Percentiles rank a stretch among this genome's conserved stretches.
These are phyloP conservation scores for Heliconius erato DNA, from an alignment of 2,888 invertebrate genomes.

Conservation along the genomic window DNA sequence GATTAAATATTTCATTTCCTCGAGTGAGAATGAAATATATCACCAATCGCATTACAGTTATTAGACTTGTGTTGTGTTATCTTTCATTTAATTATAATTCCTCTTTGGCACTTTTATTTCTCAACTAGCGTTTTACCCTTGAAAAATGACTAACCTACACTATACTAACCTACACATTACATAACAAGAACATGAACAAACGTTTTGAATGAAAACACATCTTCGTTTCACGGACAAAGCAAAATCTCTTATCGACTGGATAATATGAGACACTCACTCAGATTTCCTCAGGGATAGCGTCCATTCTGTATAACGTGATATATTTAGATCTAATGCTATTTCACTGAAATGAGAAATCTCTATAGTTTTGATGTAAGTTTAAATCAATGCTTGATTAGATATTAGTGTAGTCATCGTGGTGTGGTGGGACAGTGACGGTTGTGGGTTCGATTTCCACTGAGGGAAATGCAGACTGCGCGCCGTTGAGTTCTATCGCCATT, in stretches of 20 bases:
- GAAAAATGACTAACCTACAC: no score
- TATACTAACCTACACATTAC: no score
- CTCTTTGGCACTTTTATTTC: no score
- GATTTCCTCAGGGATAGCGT: conserved; percentile 35
- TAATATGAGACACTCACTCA: conserved; percentile 32
- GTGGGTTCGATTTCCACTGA: not conserved
- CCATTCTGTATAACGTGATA: conserved; percentile 24
- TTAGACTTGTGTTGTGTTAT: no score
- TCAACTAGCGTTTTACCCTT: no score
- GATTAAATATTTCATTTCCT: no score
- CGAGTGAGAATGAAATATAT: no score
- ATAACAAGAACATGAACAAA: not conserved
- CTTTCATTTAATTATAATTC: no score
- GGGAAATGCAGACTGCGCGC: not conserved
- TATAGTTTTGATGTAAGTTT: not conserved
- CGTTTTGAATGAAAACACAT: conserved; percentile 8
- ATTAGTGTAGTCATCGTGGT: not conserved
- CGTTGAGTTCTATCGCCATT: not conserved
- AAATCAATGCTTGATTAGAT: not conserved
- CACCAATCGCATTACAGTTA: no score
- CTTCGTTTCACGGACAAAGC: not conserved
- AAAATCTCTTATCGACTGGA: conserved; percentile 20
- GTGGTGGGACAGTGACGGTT: not conserved
- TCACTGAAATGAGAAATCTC: not conserved
- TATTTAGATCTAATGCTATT: conserved; percentile 19